Base-by-base conservation (phyloP, 2,797 vertebrate species). In the Sebastes hopkinsi region DNA sequence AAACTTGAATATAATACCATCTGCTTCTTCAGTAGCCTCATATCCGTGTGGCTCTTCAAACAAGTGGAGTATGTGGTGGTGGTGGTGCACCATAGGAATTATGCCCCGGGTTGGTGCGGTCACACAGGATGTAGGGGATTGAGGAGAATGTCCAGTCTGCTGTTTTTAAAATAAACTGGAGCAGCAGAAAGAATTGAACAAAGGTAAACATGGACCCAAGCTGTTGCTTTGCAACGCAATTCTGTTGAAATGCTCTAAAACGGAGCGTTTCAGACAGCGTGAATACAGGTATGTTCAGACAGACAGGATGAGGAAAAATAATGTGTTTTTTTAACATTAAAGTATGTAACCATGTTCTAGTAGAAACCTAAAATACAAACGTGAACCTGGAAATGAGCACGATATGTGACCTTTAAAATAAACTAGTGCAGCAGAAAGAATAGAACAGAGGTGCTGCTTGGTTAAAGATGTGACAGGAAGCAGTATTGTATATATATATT, bases 1-100 rank as follows among this genome's bases (percentile, higher is more conserved):
- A 81, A 85, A 90, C 74, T 30, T 64, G 1, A 72, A 38, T 2
- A 13, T 68, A 62, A 83, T 55, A 4, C 12, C 14, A 9, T 23
- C 2, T 54, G 38, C 75, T 72, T 58, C 36, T 55, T 23, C 64
- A 77, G 52, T 4, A 68, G 66, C 54, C 8, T 55, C 25, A 75
- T 25, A 82, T 88, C 83, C 65, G 42, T 69, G 82, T 67, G 18
- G 32, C 42, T 76, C 29, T 82, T 22, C 52, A 82, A 85, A 91
- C 74, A 82, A 67, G 36, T 20, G 4, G 38, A 32, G 11, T 32
- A 9, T 68, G 9, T 71, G 36, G 29, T 67, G 67, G 27, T 64
- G 65, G 27, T 55, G 16, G 20, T 23, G 8, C 32, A 29, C 11
- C 3, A 3, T 32, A 18, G 67, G 61, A 77, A 54, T 50, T 5